These are phyloP conservation scores for Torymus aiolomorphi DNA, from an alignment of 2,888 invertebrate species.

Conservation along the genomic window DNA sequence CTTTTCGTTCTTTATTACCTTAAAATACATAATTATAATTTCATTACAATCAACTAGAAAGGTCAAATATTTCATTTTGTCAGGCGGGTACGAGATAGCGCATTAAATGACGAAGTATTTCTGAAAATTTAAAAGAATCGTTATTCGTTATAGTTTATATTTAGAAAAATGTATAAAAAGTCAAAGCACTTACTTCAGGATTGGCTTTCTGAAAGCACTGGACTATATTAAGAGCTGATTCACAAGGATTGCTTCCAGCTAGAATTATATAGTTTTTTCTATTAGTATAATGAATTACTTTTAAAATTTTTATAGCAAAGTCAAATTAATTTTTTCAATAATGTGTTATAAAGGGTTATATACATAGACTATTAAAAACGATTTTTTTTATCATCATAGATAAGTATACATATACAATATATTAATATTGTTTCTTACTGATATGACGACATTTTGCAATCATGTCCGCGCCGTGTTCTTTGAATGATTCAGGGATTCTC, in stretches of 20 bases:
- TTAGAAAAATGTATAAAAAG: neutral
- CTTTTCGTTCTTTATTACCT: conserved; percentile 21
- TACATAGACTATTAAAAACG: too few relatives aligned
- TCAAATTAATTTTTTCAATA: too few relatives aligned
- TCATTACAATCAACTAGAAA: neutral
- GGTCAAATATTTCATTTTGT: neutral
- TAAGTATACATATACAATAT: neutral
- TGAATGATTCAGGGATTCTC: conserved; percentile 40
- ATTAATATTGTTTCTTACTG: conserved; percentile 29
- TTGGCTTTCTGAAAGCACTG: conserved; percentile 67
- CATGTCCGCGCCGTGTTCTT: conserved; percentile 50
- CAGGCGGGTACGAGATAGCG: neutral
- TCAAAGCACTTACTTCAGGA: conserved; percentile 64
- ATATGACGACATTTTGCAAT: conserved; percentile 43
- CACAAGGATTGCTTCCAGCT: conserved; percentile 68
- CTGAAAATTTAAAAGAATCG: conserved; percentile 38
- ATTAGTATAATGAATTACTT: too few relatives aligned
- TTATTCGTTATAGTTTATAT: neutral
- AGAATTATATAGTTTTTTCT: conserved; percentile 39
- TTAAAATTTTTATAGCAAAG: too few relatives aligned
- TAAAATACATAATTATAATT: conserved; percentile 2
- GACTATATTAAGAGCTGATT: conserved; percentile 64
- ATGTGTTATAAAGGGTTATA: too few relatives aligned
- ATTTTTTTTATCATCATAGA: neutral
- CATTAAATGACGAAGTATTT: conserved; percentile 51